Evolutionary conservation across 2,888 invertebrate species (phyloP).

Genomic region (Ophion slaviceki): DNA sequence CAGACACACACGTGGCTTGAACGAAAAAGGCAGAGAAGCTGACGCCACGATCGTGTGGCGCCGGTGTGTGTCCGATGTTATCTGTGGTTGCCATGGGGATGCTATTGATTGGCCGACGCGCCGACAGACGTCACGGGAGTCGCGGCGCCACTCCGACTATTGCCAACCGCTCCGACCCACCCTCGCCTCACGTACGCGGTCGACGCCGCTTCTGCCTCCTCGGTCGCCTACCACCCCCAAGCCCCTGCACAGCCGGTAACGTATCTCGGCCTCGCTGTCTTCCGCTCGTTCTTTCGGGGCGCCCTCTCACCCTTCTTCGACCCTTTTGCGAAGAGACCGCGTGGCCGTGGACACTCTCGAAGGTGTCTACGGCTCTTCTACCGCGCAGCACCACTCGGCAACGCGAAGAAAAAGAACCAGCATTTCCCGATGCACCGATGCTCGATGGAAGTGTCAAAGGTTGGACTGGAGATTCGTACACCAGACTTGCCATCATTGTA

Average conservation of each 20-base stretch:
- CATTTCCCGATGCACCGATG: too few species aligned
- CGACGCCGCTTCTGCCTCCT: conserved; percentile 63
- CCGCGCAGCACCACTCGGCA: too few species aligned
- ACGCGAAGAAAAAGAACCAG: too few species aligned
- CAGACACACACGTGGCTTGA: background rate
- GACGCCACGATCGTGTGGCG: conserved; percentile 73
- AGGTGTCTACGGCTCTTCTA: background rate
- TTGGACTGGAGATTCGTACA: too few species aligned
- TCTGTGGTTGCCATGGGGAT: conserved; percentile 84
- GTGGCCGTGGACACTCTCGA: background rate
- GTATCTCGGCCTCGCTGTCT: conserved; percentile 63
- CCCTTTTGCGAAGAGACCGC: conserved; percentile 9
- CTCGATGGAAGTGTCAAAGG: too few species aligned
- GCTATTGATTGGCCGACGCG: conserved; percentile 84
- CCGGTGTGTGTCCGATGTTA: conserved; percentile 83
- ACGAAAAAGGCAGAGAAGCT: conserved; percentile 63
- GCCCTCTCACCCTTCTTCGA: conserved; percentile 2
- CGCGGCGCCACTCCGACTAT: conserved; percentile 85
- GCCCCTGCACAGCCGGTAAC: conserved; percentile 61
- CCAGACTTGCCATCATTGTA: too few species aligned
- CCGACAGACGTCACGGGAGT: conserved; percentile 85
- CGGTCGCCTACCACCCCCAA: conserved; percentile 54
- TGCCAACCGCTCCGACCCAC: conserved; percentile 82
- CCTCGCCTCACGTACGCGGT: conserved; percentile 53
- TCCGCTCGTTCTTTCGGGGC: background rate